Evolutionary conservation across 2,888 invertebrate species (phyloP).

Genomic region (Epicampocera succincta): DNA sequence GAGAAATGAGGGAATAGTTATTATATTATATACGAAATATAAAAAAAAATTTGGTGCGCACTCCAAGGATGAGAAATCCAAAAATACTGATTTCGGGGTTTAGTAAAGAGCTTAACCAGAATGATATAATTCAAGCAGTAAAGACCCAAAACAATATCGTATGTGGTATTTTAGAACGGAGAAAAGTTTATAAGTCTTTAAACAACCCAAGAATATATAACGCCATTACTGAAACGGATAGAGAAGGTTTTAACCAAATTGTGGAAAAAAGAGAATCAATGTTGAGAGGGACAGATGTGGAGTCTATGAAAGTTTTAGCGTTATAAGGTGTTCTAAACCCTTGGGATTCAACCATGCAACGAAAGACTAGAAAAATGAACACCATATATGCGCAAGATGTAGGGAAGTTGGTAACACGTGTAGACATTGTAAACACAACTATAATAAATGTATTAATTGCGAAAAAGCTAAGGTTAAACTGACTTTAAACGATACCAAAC

Average conservation of each 20-base stretch:
- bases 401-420: background rate
- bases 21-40: too few relatives aligned
- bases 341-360: constrained; percentile 59
- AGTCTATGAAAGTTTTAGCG: constrained; percentile 57
- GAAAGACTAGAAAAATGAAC: constrained; percentile 9
- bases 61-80: background rate
- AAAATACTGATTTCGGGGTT: constrained; percentile 4
- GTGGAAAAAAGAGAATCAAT: constrained; percentile 41
- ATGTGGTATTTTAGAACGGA: constrained; percentile 3
- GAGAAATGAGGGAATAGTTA: too few relatives aligned
- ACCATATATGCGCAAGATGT: constrained; percentile 6
- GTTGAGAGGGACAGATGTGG: too few relatives aligned
- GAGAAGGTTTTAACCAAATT: constrained; percentile 41
- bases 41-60: too few relatives aligned
- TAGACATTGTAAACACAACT: constrained; percentile 18
- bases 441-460: constrained; percentile 46
- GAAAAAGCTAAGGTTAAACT: too few relatives aligned
- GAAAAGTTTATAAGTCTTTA: constrained; percentile 20
- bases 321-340: constrained; percentile 54
- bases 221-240: too few relatives aligned
- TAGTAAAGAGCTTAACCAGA: constrained; percentile 20
- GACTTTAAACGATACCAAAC: constrained; percentile 15
- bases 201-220: constrained; percentile 9
- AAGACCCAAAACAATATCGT: constrained; percentile 18
- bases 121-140: constrained; percentile 2